Base-by-base conservation (phyloP, 2,113 vertebrate genomes). In the Sander lucioperca region DNA sequence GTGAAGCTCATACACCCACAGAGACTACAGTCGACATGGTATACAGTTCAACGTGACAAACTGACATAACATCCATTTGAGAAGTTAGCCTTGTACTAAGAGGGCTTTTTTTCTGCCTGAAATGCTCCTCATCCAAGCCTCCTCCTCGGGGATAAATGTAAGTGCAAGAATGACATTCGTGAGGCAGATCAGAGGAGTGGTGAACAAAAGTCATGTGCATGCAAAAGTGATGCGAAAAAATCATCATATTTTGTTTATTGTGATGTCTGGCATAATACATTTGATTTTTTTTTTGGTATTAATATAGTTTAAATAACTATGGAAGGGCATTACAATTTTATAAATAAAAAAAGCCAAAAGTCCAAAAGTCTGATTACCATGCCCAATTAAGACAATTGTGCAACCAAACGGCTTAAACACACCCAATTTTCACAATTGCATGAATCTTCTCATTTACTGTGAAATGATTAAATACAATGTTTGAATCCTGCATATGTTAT, bases 1-100 rank as follows among this genome's bases (percentile, higher is more conserved):
- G 79, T 72, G 79, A 90, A 86, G 80, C 82, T 74, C 79, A 77
- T 79, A 88, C 91, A 86, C 92, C 86, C 88, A 88, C 81, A 80
- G 77, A 87, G 63, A 74, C 70, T 36, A 88, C 83, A 89, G 86
- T 83, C 70, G 23, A 57, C 83, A 81, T 64, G 43, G 72, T 77
- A 86, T 80, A 77, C 68, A 77, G 63, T 62, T 79, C 56, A 77
- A 75, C 14, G 7, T 91, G 85, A 86, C 79, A 69, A 79, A 14
- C 63, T 79, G 48, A 67, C 79, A 74, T 67, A 78, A 70, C 39
- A 79, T 77, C 25, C 15, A 43, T 79, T 85, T 81, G 21, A 86
- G 77, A 88, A 88, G 64, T 90, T 89, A 58, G 73, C 54, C 77
- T 77, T 65, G 78, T 51, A 73, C 66, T 73, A 74, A 65, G 30